These are phyloP conservation scores for Chelidonichthys spinosus DNA, from an alignment of 2,797 vertebrate genomes.

Conservation along the genomic window DNA sequence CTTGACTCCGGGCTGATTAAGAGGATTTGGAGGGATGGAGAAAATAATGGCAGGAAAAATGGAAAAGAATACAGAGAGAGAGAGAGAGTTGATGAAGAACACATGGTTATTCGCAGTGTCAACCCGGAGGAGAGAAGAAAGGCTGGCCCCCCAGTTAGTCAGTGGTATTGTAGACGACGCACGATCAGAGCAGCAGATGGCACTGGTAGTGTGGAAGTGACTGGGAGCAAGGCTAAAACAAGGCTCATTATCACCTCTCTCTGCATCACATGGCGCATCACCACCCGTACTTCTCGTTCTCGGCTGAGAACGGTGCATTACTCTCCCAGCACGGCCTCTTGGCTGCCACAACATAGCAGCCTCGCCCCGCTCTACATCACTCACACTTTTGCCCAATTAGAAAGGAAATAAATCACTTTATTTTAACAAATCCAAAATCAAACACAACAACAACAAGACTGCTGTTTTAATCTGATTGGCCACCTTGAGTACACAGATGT, in stretches of 20 bases:
- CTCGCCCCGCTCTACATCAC: not conserved
- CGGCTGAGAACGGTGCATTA: slow-evolving; percentile 40
- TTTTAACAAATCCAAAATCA: slow-evolving; percentile 20
- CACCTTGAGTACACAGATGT: slow-evolving; percentile 9
- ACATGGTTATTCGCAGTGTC: slow-evolving; percentile 53
- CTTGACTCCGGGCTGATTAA: slow-evolving; percentile 33
- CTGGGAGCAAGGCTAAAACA: slow-evolving; percentile 44
- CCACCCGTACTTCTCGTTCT: slow-evolving; percentile 30
- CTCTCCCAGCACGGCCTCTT: slow-evolving; percentile 22
- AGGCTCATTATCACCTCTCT: slow-evolving; percentile 77
- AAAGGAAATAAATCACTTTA: not conserved
- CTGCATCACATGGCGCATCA: slow-evolving; percentile 64
- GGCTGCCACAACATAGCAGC: slow-evolving; percentile 13
- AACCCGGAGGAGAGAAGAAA: slow-evolving; percentile 42
- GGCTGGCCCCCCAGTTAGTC: slow-evolving; percentile 43
- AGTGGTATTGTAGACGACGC: slow-evolving; percentile 47
- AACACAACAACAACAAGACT: not conserved
- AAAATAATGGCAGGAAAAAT: slow-evolving; percentile 24
- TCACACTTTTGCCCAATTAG: slow-evolving; percentile 14
- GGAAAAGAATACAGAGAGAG: slow-evolving; percentile 40
- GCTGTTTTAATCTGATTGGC: slow-evolving; percentile 8
- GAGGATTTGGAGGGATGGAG: slow-evolving; percentile 27
- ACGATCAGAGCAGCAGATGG: slow-evolving; percentile 73
- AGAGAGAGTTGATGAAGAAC: slow-evolving; percentile 56
- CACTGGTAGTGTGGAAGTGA: slow-evolving; percentile 42